Conservation (phyloP, 2,888 invertebrate genomes). For the Cephus nigrinus region DNA sequence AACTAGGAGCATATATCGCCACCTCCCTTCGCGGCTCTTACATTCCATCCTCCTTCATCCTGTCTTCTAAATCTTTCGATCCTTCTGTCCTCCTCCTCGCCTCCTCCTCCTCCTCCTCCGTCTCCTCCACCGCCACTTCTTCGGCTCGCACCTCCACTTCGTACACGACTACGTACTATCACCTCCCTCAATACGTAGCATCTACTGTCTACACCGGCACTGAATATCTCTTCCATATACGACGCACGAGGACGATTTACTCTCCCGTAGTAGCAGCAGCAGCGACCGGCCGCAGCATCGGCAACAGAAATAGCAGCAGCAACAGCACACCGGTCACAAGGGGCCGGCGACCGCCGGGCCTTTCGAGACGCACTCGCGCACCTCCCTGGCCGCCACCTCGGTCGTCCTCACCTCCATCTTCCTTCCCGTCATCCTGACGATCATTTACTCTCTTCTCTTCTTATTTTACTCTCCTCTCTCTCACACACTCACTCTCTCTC, state of each 20-base stretch:
- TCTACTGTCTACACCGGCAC: too few species aligned
- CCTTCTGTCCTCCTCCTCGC: constrained; percentile 9
- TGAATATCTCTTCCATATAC: constrained; percentile 12
- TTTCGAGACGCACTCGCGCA: constrained; percentile 18
- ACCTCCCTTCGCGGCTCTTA: too few species aligned
- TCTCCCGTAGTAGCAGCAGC: too few species aligned
- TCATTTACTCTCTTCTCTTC: constrained; percentile 2
- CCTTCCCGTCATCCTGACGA: constrained; percentile 14
- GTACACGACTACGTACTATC: background rate
- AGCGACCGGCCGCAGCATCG: too few species aligned
- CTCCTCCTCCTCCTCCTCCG: constrained; percentile 13
- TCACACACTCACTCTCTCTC: constrained; percentile 14
- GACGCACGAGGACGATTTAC: background rate
- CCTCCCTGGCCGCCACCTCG: constrained; percentile 32
- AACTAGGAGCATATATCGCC: too few species aligned
- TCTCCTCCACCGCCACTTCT: constrained; percentile 7
- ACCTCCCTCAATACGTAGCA: too few species aligned
- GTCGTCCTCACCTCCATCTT: constrained; percentile 10
- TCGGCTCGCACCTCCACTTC: background rate
- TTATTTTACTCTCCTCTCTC: background rate
- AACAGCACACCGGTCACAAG: constrained; percentile 2
- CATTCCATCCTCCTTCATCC: too few species aligned
- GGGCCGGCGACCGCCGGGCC: background rate
- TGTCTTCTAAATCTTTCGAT: too few species aligned
- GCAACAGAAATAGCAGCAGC: background rate